Percentiles rank a stretch among this genome's conserved stretches.
Conservation (phyloP, 92 coral and sea anemone genomes). For the Actinernus sp. region DNA sequence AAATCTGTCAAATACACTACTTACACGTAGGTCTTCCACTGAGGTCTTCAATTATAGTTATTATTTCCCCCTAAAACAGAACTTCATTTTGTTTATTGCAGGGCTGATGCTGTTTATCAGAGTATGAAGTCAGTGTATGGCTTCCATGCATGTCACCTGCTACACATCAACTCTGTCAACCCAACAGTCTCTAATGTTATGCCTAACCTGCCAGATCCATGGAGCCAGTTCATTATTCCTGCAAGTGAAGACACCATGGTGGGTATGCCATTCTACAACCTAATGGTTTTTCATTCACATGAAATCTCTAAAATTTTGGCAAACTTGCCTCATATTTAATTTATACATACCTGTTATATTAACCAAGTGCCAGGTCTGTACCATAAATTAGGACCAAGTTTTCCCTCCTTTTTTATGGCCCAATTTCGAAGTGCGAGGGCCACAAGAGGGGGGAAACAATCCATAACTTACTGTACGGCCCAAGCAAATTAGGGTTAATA, state of each 20-base stretch:
- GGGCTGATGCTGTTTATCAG: constrained; percentile 96
- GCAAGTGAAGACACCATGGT: constrained; percentile 92
- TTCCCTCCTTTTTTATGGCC: too few species aligned
- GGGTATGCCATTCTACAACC: constrained; percentile 1
- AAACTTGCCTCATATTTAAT: background rate
- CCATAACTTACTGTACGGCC: too few species aligned
- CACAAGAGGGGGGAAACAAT: too few species aligned
- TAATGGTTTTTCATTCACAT: background rate
- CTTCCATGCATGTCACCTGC: constrained; percentile 85
- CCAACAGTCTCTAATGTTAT: constrained; percentile 61
- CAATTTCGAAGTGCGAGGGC: too few species aligned
- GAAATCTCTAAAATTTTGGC: background rate
- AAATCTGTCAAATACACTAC: too few species aligned
- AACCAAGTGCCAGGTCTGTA: too few species aligned
- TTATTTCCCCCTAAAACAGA: too few species aligned
- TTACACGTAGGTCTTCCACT: too few species aligned
- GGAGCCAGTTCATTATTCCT: constrained; percentile 96
- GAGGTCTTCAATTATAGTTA: too few species aligned
- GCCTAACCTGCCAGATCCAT: constrained; percentile 95
- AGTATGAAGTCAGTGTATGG: constrained; percentile 99
- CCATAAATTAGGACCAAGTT: too few species aligned
- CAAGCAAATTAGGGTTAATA: too few species aligned
- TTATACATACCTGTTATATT: background rate
- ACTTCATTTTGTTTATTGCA: constrained; percentile 23
- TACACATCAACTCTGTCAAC: constrained; percentile 88